These are phyloP conservation scores for Mystacornis crossleyi DNA, from an alignment of 2,113 vertebrate species.

Conservation along the genomic window DNA sequence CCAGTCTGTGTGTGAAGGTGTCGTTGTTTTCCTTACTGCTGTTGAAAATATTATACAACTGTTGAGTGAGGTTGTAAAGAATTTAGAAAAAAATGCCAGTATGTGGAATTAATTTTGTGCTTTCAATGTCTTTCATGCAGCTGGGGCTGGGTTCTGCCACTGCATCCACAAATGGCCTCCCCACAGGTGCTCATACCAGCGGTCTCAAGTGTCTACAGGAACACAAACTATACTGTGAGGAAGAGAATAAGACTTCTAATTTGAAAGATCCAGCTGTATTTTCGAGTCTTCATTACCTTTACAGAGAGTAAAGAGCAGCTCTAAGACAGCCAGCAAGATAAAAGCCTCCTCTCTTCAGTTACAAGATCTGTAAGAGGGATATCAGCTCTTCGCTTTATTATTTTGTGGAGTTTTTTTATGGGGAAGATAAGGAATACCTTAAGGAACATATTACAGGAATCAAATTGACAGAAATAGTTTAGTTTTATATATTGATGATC, in stretches of 20 bases:
- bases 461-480: background rate
- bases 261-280: background rate
- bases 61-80: background rate
- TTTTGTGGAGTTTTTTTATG: background rate
- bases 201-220: background rate
- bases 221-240: background rate
- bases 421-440: background rate
- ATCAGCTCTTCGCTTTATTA: background rate
- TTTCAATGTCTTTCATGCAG: background rate
- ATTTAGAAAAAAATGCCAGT: background rate
- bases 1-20: background rate
- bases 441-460: background rate
- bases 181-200: background rate
- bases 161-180: background rate
- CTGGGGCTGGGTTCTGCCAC: background rate
- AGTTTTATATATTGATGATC: background rate
- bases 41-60: fast-evolving
- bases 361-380: background rate
- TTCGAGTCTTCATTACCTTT: background rate
- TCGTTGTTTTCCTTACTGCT: background rate
- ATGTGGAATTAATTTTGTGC: fast-evolving
- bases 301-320: background rate
- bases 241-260: background rate
- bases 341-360: background rate
- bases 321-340: background rate